Conservation (phyloP, 2,113 vertebrate species). For the Bufo gargarizans region DNA sequence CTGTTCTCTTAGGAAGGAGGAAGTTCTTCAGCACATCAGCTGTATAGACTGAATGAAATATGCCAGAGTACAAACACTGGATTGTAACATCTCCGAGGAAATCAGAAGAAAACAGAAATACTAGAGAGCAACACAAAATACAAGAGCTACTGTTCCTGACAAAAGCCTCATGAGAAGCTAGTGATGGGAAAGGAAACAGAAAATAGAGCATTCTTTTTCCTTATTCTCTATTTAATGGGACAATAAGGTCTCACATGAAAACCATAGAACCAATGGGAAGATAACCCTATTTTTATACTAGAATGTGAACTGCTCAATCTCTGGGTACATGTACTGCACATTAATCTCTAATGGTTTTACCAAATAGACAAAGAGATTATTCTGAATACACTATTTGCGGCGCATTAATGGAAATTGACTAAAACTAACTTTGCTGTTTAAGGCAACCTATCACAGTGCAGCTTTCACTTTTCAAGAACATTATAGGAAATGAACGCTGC, state of each 20-base stretch:
- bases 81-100: slow-evolving; percentile 58
- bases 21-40: slow-evolving; percentile 59
- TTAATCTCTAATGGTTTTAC: neutral
- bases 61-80: slow-evolving; percentile 56
- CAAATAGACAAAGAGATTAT: no score
- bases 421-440: no score
- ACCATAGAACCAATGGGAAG: slow-evolving; percentile 47
- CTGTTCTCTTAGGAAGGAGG: slow-evolving; percentile 58
- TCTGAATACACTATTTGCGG: no score
- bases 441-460: no score
- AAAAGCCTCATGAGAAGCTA: slow-evolving; percentile 55
- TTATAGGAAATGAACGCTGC: no score
- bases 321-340: slow-evolving; percentile 9
- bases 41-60: slow-evolving; percentile 59
- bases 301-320: slow-evolving; percentile 13
- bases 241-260: slow-evolving; percentile 57
- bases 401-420: no score
- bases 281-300: slow-evolving; percentile 28
- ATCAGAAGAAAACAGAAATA: slow-evolving; percentile 54
- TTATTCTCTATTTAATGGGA: slow-evolving; percentile 57
- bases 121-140: slow-evolving; percentile 55
- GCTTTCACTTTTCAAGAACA: no score
- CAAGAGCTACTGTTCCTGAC: slow-evolving; percentile 57
- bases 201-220: slow-evolving; percentile 59
- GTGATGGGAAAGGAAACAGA: slow-evolving; percentile 58